Base-by-base conservation (phyloP, 2,888 invertebrate species). In the Brachyptera risi region DNA sequence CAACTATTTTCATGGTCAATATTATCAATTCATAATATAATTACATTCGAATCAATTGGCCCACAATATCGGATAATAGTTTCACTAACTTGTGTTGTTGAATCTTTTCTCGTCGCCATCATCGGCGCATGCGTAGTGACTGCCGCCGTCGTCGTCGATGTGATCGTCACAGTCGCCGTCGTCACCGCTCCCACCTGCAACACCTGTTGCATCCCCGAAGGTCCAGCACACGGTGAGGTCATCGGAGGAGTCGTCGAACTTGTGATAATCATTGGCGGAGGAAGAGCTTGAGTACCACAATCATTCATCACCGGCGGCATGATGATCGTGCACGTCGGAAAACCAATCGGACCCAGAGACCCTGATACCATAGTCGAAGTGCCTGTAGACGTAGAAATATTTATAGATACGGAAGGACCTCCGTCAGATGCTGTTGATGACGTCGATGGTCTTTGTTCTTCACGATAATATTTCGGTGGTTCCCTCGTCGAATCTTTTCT, bases 221-320 rank as follows among this genome's bases (percentile, higher is more conserved):
- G 44, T 44, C 44, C 71, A 17, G 81, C 80, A 0, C 88, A 86
- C 0, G 91, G 90, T 37, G 90, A 90, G 1, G 90, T 87, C 7
- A 90, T 84, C 44, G 90, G 90, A 15, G 91, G 90, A 35, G 90
- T 90, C 19, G 91, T 90, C 61, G 88, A 88, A 42, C 90, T 90
- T 69, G 84, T 91, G 56, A 91, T 86, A 63, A 91, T 92, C 19
- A 90, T 90, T 3, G 92, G 91, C 11, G 85, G 84, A 27, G 72
- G 74, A 40, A 76, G 67, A 3, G 70, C 69, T 17, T 63, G 63
- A 2, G 56, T 59, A 17, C 19, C 27, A 7, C 26, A 31, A 37
- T 37, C 60, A 26, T 40, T 44, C 21, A 27, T 44, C 35, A 31
- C n/a, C 54, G 60, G 60, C 26, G 51, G 51, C 37, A 50, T 23